These are phyloP conservation scores for Cerastis leucographa DNA, from an alignment of 2,888 invertebrate species.

Conservation along the genomic window DNA sequence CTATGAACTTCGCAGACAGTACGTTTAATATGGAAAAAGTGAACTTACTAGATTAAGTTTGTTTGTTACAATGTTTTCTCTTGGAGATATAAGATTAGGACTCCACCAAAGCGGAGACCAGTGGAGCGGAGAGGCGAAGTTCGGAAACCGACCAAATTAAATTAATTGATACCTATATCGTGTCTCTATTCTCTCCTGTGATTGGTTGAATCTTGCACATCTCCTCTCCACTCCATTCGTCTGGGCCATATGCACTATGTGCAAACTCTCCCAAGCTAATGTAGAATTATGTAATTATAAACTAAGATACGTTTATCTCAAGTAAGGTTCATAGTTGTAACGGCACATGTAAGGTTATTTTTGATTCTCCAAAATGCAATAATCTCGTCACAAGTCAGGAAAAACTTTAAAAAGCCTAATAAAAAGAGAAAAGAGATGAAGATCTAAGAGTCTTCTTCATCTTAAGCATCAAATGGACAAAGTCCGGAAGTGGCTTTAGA, in stretches of 20 bases:
- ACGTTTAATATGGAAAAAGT: slow-evolving; percentile 5
- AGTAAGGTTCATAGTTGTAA: not conserved
- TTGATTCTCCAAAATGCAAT: not conserved
- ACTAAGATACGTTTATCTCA: not conserved
- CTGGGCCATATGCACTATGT: no score
- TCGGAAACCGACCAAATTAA: no score
- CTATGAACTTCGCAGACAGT: slow-evolving; percentile 16
- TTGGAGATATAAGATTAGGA: not conserved
- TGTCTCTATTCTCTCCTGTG: no score
- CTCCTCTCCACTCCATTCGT: no score
- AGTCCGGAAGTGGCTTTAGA: not conserved
- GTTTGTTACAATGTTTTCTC: not conserved
- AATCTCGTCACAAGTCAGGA: not conserved
- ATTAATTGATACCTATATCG: no score
- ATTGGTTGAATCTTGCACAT: no score
- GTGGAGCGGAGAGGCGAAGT: no score
- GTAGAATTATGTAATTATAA: not conserved
- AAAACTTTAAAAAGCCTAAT: not conserved
- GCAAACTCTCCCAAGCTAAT: not conserved
- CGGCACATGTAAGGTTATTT: not conserved
- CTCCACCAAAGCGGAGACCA: no score
- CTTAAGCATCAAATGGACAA: not conserved
- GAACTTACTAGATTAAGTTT: slow-evolving; percentile 9
- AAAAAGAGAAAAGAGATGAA: no score
- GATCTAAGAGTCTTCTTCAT: not conserved